A percentile compares a stretch with the other conserved stretches of the same genome.
Evolutionary conservation across 2,113 vertebrate genomes (phyloP).

Genomic region (Triplophysa dalaica): DNA sequence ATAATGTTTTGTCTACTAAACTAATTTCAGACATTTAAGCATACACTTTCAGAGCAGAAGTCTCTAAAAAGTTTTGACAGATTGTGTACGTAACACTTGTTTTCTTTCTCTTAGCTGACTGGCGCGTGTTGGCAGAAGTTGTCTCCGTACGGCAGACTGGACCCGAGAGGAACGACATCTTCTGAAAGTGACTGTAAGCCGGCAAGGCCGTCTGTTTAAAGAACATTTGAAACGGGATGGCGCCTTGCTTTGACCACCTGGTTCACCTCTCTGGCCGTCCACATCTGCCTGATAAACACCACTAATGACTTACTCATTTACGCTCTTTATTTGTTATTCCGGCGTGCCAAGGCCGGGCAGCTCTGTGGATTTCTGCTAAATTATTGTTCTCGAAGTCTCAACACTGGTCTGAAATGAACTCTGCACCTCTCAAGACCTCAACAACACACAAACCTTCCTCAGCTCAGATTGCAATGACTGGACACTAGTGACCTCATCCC

Average conservation of each 20-base stretch:
- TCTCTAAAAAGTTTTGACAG: no score
- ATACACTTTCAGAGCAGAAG: no score
- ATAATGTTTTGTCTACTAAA: no score
- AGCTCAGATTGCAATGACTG: constrained; percentile 54
- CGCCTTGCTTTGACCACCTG: constrained; percentile 26
- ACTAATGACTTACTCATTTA: constrained; percentile 65
- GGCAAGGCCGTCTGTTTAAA: constrained; percentile 28
- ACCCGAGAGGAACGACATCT: constrained; percentile 62
- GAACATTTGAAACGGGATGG: constrained; percentile 34
- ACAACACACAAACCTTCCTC: constrained; percentile 58
- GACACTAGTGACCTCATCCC: constrained; percentile 56
- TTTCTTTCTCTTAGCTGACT: constrained; percentile 54
- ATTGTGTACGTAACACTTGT: background rate
- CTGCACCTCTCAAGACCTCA: constrained; percentile 50
- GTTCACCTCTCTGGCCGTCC: constrained; percentile 56
- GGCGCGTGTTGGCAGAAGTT: constrained; percentile 56
- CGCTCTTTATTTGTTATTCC: constrained; percentile 52
- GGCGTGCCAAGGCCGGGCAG: constrained; percentile 63
- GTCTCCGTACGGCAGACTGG: constrained; percentile 66
- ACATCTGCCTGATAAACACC: constrained; percentile 65
- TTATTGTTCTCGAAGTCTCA: constrained; percentile 77
- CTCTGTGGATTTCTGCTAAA: constrained; percentile 69
- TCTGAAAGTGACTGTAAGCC: constrained; percentile 59
- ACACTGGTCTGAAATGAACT: constrained; percentile 75
- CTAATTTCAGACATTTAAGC: no score